phyloP scores from a whole-genome alignment of 2,113 vertebrate species.

The Mormyrus lacerda region DNA sequence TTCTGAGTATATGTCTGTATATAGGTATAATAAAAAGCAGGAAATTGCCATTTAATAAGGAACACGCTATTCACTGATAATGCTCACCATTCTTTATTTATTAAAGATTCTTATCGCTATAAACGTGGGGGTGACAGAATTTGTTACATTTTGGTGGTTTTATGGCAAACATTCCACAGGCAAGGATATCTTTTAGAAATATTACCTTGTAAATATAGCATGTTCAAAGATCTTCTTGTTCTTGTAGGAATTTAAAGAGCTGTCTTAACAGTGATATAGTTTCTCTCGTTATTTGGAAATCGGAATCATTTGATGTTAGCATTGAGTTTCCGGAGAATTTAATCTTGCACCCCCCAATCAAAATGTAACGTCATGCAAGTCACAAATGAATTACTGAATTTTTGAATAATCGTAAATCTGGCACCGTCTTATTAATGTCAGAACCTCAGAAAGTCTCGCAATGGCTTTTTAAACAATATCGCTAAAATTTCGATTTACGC shows the following conservation, averaged over 20 bases:
- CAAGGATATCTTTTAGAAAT: not conserved
- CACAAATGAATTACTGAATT: not conserved
- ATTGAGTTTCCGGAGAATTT: not conserved
- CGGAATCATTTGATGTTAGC: not conserved
- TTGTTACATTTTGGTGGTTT: not conserved
- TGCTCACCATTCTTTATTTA: not conserved
- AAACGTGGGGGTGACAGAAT: not conserved
- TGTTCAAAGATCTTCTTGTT: not conserved
- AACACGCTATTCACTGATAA: not conserved
- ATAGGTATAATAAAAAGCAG: not conserved
- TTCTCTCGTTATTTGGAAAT: not conserved
- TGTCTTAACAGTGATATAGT: not conserved
- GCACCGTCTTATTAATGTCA: not conserved
- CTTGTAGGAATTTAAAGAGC: not conserved
- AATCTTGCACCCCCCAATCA: not conserved
- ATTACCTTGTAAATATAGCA: not conserved
- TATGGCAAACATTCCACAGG: not conserved
- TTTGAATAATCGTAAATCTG: not conserved
- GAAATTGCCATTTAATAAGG: not conserved
- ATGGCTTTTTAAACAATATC: not conserved
- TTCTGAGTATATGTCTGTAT: not conserved
- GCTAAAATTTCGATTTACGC: not conserved
- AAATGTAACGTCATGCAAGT: not conserved
- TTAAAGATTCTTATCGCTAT: not conserved
- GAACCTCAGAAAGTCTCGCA: not conserved